Percentiles rank a stretch among this genome's conserved stretches.
These are phyloP conservation scores for Argya squamiceps DNA, from an alignment of 2,797 vertebrate species.

Conservation along the genomic window DNA sequence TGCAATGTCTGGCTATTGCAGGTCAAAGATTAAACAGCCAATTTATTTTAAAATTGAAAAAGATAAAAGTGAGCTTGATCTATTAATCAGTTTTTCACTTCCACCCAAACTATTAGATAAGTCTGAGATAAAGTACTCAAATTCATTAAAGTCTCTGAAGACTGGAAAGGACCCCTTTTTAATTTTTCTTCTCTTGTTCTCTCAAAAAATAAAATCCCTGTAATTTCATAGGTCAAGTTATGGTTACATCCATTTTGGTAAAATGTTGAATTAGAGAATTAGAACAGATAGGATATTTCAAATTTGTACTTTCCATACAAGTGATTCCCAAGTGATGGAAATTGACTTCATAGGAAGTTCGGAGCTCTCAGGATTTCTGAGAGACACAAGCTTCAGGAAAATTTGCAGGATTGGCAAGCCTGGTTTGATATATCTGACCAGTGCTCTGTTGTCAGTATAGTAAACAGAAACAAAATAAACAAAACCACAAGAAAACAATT, in stretches of 20 bases:
- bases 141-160: background rate
- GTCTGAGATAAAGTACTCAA: background rate
- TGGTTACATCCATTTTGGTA: background rate
- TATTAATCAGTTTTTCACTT: conserved; percentile 7
- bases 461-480: background rate
- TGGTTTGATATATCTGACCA: background rate
- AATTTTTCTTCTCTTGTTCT: background rate
- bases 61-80: background rate
- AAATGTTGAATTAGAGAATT: background rate
- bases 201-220: background rate
- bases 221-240: background rate
- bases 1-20: background rate
- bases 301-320: background rate
- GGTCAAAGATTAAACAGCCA: background rate
- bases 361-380: background rate
- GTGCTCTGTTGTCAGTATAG: background rate
- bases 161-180: background rate
- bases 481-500: background rate
- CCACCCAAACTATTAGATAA: background rate
- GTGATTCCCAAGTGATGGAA: background rate
- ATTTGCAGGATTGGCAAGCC: background rate
- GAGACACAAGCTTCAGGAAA: background rate
- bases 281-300: background rate
- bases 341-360: background rate
- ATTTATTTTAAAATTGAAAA: conserved; percentile 25